Evolutionary conservation across 2,113 vertebrate genomes (phyloP).

Genomic region (Pseudopodoces humilis): DNA sequence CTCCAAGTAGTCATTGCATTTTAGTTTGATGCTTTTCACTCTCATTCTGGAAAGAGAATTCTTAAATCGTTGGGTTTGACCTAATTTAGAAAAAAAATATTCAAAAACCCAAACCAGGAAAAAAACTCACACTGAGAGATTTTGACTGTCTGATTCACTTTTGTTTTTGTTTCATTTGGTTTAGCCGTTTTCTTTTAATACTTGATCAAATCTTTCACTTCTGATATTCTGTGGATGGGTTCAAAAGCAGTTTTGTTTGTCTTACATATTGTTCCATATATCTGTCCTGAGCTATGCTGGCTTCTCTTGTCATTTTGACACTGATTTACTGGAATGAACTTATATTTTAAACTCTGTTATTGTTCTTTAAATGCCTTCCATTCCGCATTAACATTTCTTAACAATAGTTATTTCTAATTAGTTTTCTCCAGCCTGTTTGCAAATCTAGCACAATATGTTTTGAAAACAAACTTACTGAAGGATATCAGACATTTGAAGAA

Average conservation of each 20-base stretch:
- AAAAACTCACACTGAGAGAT: not conserved
- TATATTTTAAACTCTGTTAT: conserved; percentile 33
- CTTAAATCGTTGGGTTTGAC: not conserved
- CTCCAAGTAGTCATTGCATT: not conserved
- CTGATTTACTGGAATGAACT: conserved; percentile 74
- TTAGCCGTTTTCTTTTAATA: conserved; percentile 40
- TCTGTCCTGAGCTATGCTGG: conserved; percentile 45
- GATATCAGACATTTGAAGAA: not conserved
- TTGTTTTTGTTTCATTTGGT: not conserved
- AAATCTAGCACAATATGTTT: not conserved
- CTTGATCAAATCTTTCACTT: conserved; percentile 45
- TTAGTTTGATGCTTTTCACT: not conserved
- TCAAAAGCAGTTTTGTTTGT: conserved; percentile 48
- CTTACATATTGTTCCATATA: conserved; percentile 10
- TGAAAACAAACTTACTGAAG: conserved; percentile 22
- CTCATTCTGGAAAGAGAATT: not conserved
- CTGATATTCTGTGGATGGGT: not conserved
- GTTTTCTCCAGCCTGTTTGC: conserved; percentile 26
- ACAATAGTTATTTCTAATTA: conserved; percentile 33
- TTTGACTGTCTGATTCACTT: conserved; percentile 8
- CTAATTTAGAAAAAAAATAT: not conserved
- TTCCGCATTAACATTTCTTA: conserved; percentile 45
- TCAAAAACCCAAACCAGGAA: not conserved
- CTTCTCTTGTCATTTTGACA: conserved; percentile 73
- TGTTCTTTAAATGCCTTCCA: conserved; percentile 34